A percentile compares a stretch with the other conserved stretches of the same genome.
phyloP scores from a whole-genome alignment of 2,888 invertebrate genomes.

The Eurois occulta region DNA sequence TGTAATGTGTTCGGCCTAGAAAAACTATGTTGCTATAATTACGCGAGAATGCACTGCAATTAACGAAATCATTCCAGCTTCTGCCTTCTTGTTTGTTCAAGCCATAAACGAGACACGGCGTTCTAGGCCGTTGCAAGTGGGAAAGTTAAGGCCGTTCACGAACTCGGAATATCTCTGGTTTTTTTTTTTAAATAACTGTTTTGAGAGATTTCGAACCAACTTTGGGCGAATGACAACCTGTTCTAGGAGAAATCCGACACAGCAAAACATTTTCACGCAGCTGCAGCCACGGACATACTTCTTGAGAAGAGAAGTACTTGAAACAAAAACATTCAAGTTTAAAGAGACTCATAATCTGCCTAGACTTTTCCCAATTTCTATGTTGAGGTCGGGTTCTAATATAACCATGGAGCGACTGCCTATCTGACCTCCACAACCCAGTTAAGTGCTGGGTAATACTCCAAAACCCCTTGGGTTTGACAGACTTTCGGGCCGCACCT shows the following conservation, averaged over 20 bases:
- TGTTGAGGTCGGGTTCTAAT: too few relatives aligned
- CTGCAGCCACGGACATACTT: too few relatives aligned
- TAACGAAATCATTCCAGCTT: background rate
- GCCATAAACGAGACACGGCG: background rate
- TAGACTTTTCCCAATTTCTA: too few relatives aligned
- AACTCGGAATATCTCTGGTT: background rate
- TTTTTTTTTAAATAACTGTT: too few relatives aligned
- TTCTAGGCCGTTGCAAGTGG: background rate
- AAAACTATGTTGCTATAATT: background rate
- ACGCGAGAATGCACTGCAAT: conserved; percentile 10
- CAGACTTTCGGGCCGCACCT: background rate
- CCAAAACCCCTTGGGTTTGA: background rate
- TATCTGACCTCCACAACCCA: background rate
- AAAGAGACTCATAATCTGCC: too few relatives aligned
- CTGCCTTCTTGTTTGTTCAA: background rate
- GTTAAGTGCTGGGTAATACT: background rate
- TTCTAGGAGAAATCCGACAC: too few relatives aligned
- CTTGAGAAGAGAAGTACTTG: too few relatives aligned
- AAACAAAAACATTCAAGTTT: too few relatives aligned
- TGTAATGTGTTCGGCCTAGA: conserved; percentile 11
- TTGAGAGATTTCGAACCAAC: too few relatives aligned
- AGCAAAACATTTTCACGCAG: too few relatives aligned
- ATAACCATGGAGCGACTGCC: background rate
- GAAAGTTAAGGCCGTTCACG: background rate
- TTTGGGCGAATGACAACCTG: background rate